Conservation (phyloP, 2,888 invertebrate species). For the Amblyjoppa fuscipennis region DNA sequence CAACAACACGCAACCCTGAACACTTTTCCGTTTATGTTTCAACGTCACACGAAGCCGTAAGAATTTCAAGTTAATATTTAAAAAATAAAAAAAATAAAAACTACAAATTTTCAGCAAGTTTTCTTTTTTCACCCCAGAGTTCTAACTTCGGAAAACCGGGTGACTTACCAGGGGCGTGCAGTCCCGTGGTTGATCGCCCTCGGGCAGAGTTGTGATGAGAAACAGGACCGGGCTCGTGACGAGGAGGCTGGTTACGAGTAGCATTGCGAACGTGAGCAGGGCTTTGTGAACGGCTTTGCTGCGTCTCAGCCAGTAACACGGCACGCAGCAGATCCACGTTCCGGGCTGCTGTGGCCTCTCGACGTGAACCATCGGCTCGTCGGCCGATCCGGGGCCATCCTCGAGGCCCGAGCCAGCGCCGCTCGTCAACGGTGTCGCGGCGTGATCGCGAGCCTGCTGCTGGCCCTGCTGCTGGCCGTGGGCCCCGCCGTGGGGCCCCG, state of each 20-base stretch:
- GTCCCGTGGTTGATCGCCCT: constrained; percentile 83
- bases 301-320: constrained; percentile 87
- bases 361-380: constrained; percentile 82
- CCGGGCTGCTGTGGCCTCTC: constrained; percentile 82
- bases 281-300: constrained; percentile 88
- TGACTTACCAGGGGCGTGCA: constrained; percentile 81
- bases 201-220: constrained; percentile 86
- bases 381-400: constrained; percentile 74
- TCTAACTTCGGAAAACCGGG: background rate
- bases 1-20: no score
- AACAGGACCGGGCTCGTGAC: constrained; percentile 88
- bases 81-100: no score
- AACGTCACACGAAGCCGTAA: background rate
- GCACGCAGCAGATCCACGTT: constrained; percentile 88
- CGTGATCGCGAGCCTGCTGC: constrained; percentile 61
- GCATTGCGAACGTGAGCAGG: constrained; percentile 87
- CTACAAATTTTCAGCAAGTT: background rate
- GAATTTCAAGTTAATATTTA: background rate
- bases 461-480: constrained; percentile 66
- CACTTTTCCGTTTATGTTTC: background rate
- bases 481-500: constrained; percentile 74
- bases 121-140: background rate
- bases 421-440: constrained; percentile 59
- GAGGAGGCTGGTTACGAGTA: constrained; percentile 87
- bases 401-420: constrained; percentile 68